Percentiles rank a stretch among this genome's conserved stretches.
Conservation (phyloP, 2,113 vertebrate genomes). For the Vulpes lagopus region DNA sequence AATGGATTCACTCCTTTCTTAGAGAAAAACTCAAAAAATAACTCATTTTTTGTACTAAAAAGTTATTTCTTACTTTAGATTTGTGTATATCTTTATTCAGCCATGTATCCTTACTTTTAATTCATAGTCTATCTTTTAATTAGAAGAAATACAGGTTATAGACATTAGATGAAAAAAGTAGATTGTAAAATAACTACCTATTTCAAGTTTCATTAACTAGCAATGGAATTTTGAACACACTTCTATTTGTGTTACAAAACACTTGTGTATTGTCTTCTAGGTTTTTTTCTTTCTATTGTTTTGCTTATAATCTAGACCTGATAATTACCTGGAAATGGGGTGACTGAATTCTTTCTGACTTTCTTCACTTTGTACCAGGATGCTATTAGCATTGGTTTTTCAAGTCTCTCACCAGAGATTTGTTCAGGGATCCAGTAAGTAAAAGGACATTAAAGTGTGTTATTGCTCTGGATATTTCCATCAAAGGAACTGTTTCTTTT, state of each 20-base stretch:
- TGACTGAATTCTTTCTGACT: not conserved
- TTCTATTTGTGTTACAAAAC: not conserved
- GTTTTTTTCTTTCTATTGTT: not conserved
- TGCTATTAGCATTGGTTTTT: not conserved
- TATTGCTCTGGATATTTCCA: not conserved
- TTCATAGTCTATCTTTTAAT: conserved; percentile 26
- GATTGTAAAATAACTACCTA: not conserved
- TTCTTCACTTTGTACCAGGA: not conserved
- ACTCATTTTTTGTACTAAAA: not conserved
- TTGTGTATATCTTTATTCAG: not conserved
- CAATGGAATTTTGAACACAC: not conserved
- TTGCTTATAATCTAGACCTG: not conserved
- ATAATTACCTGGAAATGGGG: not conserved
- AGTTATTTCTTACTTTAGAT: not conserved
- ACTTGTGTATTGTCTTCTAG: not conserved
- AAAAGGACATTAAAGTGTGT: not conserved
- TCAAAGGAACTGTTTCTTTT: not conserved
- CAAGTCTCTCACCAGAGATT: not conserved
- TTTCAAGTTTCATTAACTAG: not conserved
- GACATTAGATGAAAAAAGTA: not conserved
- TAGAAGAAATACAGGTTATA: not conserved
- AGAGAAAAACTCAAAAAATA: conserved; percentile 9
- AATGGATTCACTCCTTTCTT: not conserved
- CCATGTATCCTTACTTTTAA: not conserved
- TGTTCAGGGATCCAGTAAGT: not conserved